phyloP scores from a whole-genome alignment of 2,888 invertebrate species.

The Euspilapteryx auroguttella region DNA sequence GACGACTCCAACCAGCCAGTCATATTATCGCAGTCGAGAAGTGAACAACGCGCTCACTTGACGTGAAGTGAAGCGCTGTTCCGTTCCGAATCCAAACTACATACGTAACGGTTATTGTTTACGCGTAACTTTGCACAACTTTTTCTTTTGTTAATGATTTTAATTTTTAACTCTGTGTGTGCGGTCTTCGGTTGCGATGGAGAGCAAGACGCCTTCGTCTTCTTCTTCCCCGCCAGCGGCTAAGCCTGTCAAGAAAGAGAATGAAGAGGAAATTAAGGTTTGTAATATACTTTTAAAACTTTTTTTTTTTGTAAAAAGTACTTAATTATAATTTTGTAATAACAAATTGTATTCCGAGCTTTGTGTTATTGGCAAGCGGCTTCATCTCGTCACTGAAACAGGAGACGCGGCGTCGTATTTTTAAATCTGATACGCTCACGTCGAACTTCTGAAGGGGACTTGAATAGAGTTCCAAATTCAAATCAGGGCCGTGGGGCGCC shows the following conservation, averaged over 20 bases:
- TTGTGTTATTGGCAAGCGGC: slow-evolving; percentile 44
- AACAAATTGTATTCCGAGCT: slow-evolving; percentile 32
- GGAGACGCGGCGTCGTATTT: slow-evolving; percentile 48
- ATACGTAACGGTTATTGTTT: no score
- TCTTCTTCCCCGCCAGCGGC: slow-evolving; percentile 35
- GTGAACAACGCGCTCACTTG: no score
- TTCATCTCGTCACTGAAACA: slow-evolving; percentile 39
- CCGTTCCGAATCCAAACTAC: no score
- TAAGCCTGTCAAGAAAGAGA: slow-evolving; percentile 67
- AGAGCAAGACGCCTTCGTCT: slow-evolving; percentile 43
- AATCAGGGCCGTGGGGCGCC: not conserved
- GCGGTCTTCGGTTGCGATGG: slow-evolving; percentile 20
- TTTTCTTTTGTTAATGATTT: no score
- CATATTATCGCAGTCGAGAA: no score
- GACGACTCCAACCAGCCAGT: no score
- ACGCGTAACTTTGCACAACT: no score
- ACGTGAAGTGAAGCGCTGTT: no score
- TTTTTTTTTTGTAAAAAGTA: slow-evolving; percentile 19
- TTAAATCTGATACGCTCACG: slow-evolving; percentile 45
- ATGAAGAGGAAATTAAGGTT: slow-evolving; percentile 79
- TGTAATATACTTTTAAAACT: slow-evolving; percentile 17
- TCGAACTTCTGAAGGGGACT: slow-evolving; percentile 18
- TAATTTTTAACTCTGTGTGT: not conserved
- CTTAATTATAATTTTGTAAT: slow-evolving; percentile 30
- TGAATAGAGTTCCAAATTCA: slow-evolving; percentile 1